Evolutionary conservation across 2,797 vertebrate species (phyloP), one percentile per base, ranked within the genome.

Genomic region (Oreochromis grahami): DNA sequence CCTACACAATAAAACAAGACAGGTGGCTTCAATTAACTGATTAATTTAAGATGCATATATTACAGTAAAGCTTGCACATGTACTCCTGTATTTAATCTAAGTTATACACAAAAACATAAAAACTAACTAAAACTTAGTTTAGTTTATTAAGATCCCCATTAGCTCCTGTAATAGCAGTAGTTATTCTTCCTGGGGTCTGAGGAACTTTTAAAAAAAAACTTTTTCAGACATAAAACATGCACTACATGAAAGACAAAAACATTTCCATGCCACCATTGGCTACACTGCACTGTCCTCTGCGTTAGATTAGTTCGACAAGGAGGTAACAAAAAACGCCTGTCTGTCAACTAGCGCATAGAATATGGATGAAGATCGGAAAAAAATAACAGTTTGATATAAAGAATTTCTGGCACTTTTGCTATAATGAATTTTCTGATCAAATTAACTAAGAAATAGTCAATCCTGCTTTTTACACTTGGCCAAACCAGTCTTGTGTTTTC

Each of bases 1-100:
- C 98, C 98, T 99, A 58, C 2, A 26, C 2, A 87, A 26, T 24
- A 32, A 38, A 65, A 83, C 10, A 87, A 80, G 70, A 14, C 82
- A 9, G 15, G 6, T 4, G 36, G 4, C 32, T 76, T 83, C 29
- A 24, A 9, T 76, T 26, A 60, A 29, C 8, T 38, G 38, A 41
- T 10, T 5, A 8, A 34, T n/a, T 52, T 12, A 8, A 32, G 5
- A 41, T 11, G 11, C 1, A 0, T 41, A 15, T 26, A 2, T 50
- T 48, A 55, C 8, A 36, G 24, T 29, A 72, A 3, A 72, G 68
- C 24, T 7, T 29, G 8, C 26, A 32, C 4, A 7, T 29, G 43
- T 48, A 11, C 24, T 45, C 21, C 65, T 45, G 41, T 19, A 11
- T 48, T 72, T 11, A 48, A 45, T 72, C 24, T 12, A 72, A 48